Evolutionary conservation across 2,797 vertebrate species (phyloP).

Genomic region (Syngnathus rostellatus): DNA sequence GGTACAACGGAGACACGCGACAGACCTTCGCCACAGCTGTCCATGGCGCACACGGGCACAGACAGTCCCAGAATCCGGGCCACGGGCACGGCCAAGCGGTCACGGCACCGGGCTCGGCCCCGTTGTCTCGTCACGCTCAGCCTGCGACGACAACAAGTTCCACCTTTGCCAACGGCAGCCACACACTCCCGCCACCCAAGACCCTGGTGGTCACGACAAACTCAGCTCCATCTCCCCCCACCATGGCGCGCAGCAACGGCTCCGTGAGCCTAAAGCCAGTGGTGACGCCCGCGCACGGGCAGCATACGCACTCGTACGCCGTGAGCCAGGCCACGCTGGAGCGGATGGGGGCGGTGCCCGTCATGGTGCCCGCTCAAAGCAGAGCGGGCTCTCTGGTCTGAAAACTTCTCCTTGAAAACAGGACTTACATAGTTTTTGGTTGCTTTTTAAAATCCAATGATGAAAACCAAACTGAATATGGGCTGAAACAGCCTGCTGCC

Average conservation of each 20-base stretch:
- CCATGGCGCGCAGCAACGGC: constrained; percentile 80
- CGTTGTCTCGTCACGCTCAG: constrained; percentile 49
- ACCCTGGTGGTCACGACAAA: constrained; percentile 92
- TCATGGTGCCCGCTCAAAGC: constrained; percentile 96
- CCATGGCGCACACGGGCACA: constrained; percentile 38
- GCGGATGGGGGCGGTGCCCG: constrained; percentile 88
- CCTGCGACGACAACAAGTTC: constrained; percentile 36
- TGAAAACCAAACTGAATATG: constrained; percentile 25
- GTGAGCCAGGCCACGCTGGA: constrained; percentile 90
- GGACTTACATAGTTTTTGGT: constrained; percentile 19
- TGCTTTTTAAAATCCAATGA: constrained; percentile 22
- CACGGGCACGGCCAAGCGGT: constrained; percentile 57
- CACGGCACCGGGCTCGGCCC: constrained; percentile 59
- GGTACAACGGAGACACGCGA: constrained; percentile 80
- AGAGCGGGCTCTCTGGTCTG: constrained; percentile 90
- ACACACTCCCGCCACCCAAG: constrained; percentile 81
- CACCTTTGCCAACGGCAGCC: constrained; percentile 82
- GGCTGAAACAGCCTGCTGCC: constrained; percentile 48
- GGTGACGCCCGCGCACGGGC: constrained; percentile 69
- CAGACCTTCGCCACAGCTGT: constrained; percentile 77
- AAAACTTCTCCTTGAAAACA: constrained; percentile 16
- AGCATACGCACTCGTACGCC: constrained; percentile 80
- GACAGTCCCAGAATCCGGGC: constrained; percentile 50
- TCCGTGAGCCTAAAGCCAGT: constrained; percentile 77
- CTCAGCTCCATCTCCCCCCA: constrained; percentile 79